phyloP scores from a whole-genome alignment of 2,888 invertebrate species.

The Cetonia aurata region DNA sequence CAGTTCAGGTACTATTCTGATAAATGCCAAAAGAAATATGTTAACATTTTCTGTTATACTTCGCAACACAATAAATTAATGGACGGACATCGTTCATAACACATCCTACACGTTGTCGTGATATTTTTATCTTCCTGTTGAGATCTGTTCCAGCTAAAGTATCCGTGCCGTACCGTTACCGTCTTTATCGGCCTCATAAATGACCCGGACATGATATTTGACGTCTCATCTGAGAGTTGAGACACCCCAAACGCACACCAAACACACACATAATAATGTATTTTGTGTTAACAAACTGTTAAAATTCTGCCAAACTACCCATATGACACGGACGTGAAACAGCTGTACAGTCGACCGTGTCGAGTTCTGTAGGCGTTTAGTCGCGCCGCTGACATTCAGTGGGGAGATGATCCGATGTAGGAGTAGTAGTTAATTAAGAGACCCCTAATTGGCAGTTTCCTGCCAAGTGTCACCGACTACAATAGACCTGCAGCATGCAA shows the following conservation, averaged over 20 bases:
- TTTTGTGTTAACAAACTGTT: slow-evolving; percentile 62
- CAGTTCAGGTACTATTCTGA: neutral
- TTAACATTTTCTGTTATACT: neutral
- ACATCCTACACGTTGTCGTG: slow-evolving; percentile 18
- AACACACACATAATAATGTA: slow-evolving; percentile 57
- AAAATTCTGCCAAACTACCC: slow-evolving; percentile 61
- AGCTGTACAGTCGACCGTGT: slow-evolving; percentile 57
- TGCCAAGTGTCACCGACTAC: slow-evolving; percentile 57
- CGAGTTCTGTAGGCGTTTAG: slow-evolving; percentile 41
- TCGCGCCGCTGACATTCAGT: slow-evolving; percentile 42
- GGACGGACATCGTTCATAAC: slow-evolving; percentile 1
- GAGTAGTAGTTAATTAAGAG: slow-evolving; percentile 59
- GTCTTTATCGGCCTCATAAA: slow-evolving; percentile 32
- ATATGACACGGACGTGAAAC: slow-evolving; percentile 57
- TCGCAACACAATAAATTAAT: slow-evolving; percentile 11
- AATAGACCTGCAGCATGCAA: slow-evolving; percentile 54
- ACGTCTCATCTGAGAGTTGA: slow-evolving; percentile 46
- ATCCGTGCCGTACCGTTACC: slow-evolving; percentile 5
- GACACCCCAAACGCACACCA: slow-evolving; percentile 55
- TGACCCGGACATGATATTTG: slow-evolving; percentile 39
- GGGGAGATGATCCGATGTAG: slow-evolving; percentile 55
- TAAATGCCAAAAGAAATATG: neutral
- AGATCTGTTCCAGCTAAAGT: slow-evolving; percentile 31
- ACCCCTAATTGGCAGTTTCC: slow-evolving; percentile 62
- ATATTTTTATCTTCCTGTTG: slow-evolving; percentile 22